Conservation (phyloP, 2,797 vertebrate genomes). For the Lepilemur septentrionalis region DNA sequence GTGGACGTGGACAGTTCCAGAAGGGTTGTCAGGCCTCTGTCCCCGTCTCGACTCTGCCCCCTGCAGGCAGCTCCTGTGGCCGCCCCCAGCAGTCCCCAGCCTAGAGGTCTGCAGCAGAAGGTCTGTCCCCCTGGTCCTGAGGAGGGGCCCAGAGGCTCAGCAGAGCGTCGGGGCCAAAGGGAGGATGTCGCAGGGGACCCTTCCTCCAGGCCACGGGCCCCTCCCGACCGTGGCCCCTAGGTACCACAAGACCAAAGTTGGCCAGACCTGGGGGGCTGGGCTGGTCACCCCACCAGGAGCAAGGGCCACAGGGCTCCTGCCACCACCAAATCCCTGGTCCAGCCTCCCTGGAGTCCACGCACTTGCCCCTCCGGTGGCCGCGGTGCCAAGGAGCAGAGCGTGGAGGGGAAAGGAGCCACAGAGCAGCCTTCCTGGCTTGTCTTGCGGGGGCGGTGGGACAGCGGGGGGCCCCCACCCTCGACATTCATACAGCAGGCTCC, state of each 20-base stretch:
- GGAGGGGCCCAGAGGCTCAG: neutral
- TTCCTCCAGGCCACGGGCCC: neutral
- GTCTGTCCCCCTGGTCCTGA: too few relatives aligned
- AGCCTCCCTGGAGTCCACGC: fast-evolving
- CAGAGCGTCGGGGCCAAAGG: fast-evolving
- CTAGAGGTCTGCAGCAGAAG: neutral
- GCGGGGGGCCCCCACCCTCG: fast-evolving
- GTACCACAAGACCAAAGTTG: neutral
- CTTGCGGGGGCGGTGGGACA: fast-evolving
- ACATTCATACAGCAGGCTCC: neutral
- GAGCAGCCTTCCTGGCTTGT: fast-evolving
- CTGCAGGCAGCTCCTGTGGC: slow-evolving; percentile 4
- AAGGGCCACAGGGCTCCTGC: neutral
- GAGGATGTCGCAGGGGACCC: fast-evolving
- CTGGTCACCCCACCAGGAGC: neutral
- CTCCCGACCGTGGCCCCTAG: neutral
- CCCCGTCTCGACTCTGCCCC: slow-evolving; percentile 18
- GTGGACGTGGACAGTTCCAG: neutral
- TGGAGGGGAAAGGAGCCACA: fast-evolving
- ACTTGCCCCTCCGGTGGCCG: fast-evolving
- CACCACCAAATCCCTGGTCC: neutral
- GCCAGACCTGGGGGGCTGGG: neutral
- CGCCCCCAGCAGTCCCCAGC: neutral
- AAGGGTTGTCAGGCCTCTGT: neutral
- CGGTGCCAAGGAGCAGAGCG: neutral